Percentiles rank a stretch among this genome's conserved stretches.
Evolutionary conservation across 1,140 invertebrate genomes (phyloP).

Genomic region (Zaprionus inermis): DNA sequence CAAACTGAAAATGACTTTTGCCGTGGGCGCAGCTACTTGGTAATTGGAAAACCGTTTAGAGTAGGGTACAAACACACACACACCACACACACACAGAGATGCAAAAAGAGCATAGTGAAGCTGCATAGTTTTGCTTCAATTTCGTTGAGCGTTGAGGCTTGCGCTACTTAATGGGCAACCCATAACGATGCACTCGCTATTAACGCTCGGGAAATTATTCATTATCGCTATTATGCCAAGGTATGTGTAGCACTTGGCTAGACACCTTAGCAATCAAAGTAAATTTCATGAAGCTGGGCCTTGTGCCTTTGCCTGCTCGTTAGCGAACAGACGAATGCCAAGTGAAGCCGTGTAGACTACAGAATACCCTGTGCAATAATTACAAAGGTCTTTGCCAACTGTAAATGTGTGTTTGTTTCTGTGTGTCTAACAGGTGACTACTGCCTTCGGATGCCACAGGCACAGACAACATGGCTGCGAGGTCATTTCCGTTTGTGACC

Average conservation of each 20-base stretch:
- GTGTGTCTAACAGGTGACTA: conserved; percentile 1
- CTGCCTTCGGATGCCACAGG: conserved; percentile 28
- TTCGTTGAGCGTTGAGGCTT: conserved; percentile 31
- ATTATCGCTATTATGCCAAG: conserved; percentile 74
- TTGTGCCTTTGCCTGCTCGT: conserved; percentile 48
- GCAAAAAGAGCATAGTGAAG: no score
- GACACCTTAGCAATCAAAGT: conserved; percentile 46
- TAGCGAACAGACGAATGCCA: conserved; percentile 39
- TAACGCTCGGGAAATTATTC: conserved; percentile 73
- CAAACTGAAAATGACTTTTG: conserved; percentile 78
- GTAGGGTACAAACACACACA: conserved; percentile 25
- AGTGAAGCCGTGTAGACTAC: not conserved
- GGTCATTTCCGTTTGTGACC: conserved; percentile 65
- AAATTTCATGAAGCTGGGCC: conserved; percentile 29
- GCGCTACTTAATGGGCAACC: conserved; percentile 48
- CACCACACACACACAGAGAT: not conserved
- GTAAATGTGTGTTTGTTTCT: not conserved
- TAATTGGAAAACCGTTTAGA: conserved; percentile 76
- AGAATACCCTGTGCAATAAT: conserved; percentile 15
- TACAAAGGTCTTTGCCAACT: not conserved
- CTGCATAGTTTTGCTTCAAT: conserved; percentile 45
- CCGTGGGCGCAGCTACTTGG: conserved; percentile 50
- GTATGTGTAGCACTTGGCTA: conserved; percentile 28
- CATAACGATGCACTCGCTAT: conserved; percentile 80
- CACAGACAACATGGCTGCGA: conserved; percentile 49